phyloP scores from a whole-genome alignment of 2,888 invertebrate genomes.

The Julus scandinavius region DNA sequence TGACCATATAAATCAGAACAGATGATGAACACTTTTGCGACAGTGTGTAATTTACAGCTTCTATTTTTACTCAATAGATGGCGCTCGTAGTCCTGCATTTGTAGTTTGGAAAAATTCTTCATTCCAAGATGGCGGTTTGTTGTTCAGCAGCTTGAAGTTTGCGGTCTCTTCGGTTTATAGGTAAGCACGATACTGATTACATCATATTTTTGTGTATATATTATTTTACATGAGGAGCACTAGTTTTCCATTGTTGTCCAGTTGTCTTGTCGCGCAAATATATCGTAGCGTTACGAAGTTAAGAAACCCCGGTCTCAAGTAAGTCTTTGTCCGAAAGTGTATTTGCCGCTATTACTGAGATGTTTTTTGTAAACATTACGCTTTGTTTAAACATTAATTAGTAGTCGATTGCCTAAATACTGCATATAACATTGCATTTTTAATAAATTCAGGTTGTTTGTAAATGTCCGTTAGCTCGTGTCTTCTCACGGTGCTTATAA shows the following conservation, averaged over 20 bases:
- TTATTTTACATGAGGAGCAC: neutral
- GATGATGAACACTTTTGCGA: neutral
- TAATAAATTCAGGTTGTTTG: neutral
- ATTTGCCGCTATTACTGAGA: neutral
- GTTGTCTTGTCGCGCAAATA: neutral
- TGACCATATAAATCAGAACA: no score
- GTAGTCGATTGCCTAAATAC: neutral
- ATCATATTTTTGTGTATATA: neutral
- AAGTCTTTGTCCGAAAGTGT: neutral
- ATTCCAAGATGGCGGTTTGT: neutral
- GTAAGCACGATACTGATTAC: neutral
- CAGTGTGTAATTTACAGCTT: neutral
- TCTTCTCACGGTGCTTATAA: neutral
- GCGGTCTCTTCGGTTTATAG: neutral
- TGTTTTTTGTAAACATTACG: neutral
- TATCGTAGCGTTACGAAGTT: neutral
- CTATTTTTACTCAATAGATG: neutral
- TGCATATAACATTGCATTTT: neutral
- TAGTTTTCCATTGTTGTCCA: neutral
- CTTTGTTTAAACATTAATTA: neutral
- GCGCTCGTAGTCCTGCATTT: neutral
- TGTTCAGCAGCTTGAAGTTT: neutral
- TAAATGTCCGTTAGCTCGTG: neutral
- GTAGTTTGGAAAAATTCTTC: neutral
- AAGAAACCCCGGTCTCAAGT: neutral